phyloP scores from a whole-genome alignment of 2,888 invertebrate species.

The Callyntrura sp. region DNA sequence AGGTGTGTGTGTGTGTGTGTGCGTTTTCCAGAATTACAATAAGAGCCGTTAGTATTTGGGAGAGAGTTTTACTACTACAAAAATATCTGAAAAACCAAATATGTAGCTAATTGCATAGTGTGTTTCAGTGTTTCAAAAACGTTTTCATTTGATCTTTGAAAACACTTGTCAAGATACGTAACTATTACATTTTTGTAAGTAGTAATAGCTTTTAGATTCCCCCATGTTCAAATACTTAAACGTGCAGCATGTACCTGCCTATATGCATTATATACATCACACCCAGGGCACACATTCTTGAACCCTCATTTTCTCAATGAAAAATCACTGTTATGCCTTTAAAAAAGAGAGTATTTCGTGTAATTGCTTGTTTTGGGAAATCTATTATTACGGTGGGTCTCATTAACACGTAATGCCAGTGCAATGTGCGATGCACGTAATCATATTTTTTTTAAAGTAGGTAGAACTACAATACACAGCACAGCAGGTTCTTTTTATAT shows the following conservation, averaged over 20 bases:
- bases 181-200: no score
- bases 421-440: not conserved
- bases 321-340: constrained; percentile 16
- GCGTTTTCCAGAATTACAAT: not conserved
- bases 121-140: no score
- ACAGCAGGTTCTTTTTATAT: constrained; percentile 43
- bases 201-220: no score
- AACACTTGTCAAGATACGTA: no score
- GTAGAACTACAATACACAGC: not conserved
- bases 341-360: not conserved
- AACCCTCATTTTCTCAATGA: constrained; percentile 40
- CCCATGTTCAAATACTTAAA: no score
- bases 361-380: not conserved
- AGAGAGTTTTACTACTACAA: not conserved
- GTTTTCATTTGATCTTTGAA: no score
- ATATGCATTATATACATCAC: not conserved
- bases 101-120: no score
- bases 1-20: not conserved
- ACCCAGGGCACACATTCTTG: not conserved
- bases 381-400: not conserved
- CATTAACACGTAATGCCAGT: not conserved
- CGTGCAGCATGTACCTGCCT: no score
- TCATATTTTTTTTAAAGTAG: not conserved
- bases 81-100: no score
- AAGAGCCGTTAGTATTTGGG: not conserved